phyloP scores from a whole-genome alignment of 2,113 vertebrate species.

The Steatornis caripensis region DNA sequence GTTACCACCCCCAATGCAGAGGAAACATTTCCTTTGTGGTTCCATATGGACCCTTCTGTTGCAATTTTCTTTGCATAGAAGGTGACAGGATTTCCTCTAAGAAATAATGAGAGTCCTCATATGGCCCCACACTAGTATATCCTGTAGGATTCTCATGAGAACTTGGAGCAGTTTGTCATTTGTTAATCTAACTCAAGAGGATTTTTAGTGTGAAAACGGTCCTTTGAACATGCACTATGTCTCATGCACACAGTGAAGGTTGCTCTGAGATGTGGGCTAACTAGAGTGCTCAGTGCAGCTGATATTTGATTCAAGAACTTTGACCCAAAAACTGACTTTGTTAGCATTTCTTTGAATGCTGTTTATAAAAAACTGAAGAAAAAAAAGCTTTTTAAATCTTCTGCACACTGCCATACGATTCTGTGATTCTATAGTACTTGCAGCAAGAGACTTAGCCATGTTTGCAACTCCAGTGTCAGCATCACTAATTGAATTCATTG shows the following conservation, averaged over 20 bases:
- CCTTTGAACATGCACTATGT: neutral
- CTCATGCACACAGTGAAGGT: neutral
- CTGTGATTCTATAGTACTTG: too few species aligned
- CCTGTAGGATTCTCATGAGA: neutral
- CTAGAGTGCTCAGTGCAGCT: neutral
- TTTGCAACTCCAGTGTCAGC: neutral
- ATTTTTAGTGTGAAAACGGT: neutral
- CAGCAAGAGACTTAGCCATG: neutral
- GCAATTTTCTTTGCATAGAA: neutral
- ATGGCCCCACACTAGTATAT: neutral
- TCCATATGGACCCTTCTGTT: neutral
- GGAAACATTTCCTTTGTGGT: neutral
- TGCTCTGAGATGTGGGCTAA: neutral
- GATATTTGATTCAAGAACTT: neutral
- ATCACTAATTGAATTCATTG: neutral
- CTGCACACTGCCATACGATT: neutral
- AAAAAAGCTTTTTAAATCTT: neutral
- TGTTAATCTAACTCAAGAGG: neutral
- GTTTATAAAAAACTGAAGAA: neutral
- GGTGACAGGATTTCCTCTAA: neutral
- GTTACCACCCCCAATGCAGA: neutral
- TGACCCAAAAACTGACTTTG: neutral
- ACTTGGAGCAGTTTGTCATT: neutral
- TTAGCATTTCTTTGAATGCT: neutral
- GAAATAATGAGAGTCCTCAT: neutral